Percentiles rank a stretch among this genome's conserved stretches.
Conservation (phyloP, 2,113 vertebrate genomes). For the Chiloscyllium plagiosum region DNA sequence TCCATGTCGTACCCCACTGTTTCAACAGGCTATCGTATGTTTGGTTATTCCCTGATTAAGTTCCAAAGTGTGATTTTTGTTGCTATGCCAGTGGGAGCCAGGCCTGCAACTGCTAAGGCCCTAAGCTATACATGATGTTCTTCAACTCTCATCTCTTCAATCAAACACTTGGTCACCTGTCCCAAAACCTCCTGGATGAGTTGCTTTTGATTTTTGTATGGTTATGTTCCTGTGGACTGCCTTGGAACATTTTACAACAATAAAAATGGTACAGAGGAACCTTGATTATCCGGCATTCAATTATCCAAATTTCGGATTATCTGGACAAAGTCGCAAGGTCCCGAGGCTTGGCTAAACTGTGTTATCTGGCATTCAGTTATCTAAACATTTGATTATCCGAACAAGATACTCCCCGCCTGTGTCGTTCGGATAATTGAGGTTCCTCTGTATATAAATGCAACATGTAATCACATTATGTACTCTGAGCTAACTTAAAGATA, state of each 20-base stretch:
- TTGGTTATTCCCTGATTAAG: background rate
- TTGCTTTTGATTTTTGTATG: background rate
- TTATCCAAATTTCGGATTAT: too few relatives aligned
- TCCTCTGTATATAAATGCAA: too few relatives aligned
- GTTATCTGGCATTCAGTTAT: too few relatives aligned
- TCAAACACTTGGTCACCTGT: background rate
- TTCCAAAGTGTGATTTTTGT: background rate
- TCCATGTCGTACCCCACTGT: background rate
- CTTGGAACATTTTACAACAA: background rate
- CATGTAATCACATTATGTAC: background rate
- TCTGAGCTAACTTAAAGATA: background rate
- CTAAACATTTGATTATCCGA: too few relatives aligned
- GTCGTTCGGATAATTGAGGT: too few relatives aligned
- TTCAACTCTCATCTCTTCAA: background rate
- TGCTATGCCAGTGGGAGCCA: background rate
- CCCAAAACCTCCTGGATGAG: background rate
- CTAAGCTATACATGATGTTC: background rate
- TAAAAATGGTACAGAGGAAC: too few relatives aligned
- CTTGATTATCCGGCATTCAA: too few relatives aligned
- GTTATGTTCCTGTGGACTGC: background rate
- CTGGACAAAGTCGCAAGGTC: too few relatives aligned
- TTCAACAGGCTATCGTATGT: background rate
- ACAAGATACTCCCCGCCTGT: too few relatives aligned
- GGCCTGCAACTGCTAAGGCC: too few relatives aligned
- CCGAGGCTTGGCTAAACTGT: too few relatives aligned